Percentiles rank a stretch among this genome's conserved stretches.
Conservation (phyloP, 2,113 vertebrate genomes). For the Thryonomys swinderianus region DNA sequence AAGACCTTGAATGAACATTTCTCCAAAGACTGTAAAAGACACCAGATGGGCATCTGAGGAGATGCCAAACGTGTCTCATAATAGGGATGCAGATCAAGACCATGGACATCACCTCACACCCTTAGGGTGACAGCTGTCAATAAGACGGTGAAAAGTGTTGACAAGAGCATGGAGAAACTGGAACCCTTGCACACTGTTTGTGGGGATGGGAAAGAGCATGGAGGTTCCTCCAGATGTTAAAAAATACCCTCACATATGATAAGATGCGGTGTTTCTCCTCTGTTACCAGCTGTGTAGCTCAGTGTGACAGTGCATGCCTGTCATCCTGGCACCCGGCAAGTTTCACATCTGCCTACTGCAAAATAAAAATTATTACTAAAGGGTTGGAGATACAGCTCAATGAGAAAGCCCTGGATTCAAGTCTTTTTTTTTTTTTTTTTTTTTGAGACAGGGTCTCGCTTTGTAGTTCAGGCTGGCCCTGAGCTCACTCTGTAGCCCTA, state of each 20-base stretch:
- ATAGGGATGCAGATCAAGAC: neutral
- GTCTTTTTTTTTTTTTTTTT: no score
- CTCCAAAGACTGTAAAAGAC: neutral
- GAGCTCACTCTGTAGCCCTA: no score
- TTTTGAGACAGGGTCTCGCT: no score
- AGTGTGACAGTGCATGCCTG: neutral
- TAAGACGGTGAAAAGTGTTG: neutral
- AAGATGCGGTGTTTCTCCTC: neutral
- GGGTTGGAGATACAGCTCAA: neutral
- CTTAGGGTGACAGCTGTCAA: neutral
- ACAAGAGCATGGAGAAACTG: neutral
- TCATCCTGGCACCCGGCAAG: neutral
- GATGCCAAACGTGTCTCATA: neutral
- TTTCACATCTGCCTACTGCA: neutral
- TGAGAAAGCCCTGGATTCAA: neutral
- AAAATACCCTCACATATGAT: neutral
- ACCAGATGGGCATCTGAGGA: neutral
- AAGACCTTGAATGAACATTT: slow-evolving; percentile 20
- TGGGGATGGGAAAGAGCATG: neutral
- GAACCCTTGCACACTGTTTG: neutral
- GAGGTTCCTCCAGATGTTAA: neutral
- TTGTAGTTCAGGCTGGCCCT: no score
- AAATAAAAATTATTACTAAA: neutral
- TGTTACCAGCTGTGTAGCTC: neutral
- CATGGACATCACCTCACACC: neutral